Base-by-base conservation (phyloP, 2,113 vertebrate genomes). In the Chloropsis cyanopogon region DNA sequence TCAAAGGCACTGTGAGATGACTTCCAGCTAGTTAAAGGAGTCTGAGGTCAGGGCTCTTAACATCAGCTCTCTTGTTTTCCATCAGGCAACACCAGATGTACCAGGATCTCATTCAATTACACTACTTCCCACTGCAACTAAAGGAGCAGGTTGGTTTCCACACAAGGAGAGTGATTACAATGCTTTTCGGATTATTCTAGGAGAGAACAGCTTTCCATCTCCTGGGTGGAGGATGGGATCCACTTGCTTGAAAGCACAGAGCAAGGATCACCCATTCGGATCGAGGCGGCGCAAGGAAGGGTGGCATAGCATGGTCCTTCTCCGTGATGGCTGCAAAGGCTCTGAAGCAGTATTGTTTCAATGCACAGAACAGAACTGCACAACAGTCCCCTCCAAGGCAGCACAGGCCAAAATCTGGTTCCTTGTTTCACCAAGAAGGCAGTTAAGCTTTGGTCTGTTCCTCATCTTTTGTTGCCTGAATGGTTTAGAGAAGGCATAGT, bases 1-100 rank as follows among this genome's bases (percentile, higher is more conserved):
- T 94, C 93, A 96, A 95, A 93, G 80, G 86, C 90, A 91, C 70
- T 53, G 39, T 29, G 63, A 93, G 76, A 89, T 77, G 91, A 87
- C 81, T 95, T 91, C 73, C 42, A 94, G 77, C 82, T 93, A 88
- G 73, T 93, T 93, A 84, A 59, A 77, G 37, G 66, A 92, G 53
- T 41, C 63, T 68, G 70, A 95, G 87, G 88, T 97, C 94, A 96
- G 76, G 75, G 59, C 78, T 83, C 82, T 76, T 82, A 95, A 89
- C 33, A 91, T 80, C 78, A 85, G 42, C 88, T 61, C 46, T 93
- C 77, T 94, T 73, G 50, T 93, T 94, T 94, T 93, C 39, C 46
- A 84, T 42, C 91, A 91, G 87, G 68, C 28, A 6, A 91, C 31
- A 2, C 91, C 95, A 97, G 88, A 94, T 93, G 94, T 95, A 92